Evolutionary conservation across 2,113 vertebrate genomes (phyloP).

Genomic region (Ciconia boyciana): DNA sequence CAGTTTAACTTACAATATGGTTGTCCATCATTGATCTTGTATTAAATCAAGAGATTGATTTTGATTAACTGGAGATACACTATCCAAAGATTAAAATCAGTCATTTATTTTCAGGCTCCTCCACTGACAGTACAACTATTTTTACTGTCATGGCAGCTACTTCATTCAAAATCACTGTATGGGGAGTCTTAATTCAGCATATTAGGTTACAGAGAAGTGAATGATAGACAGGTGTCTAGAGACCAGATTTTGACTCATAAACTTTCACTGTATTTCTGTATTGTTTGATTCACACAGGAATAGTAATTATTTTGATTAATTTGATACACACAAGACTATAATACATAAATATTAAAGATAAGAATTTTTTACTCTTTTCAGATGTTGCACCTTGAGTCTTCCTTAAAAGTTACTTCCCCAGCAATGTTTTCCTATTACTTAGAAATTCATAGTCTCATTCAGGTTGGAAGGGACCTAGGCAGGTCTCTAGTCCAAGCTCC

Average conservation of each 20-base stretch:
- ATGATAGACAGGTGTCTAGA: not conserved
- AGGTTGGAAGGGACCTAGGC: not conserved
- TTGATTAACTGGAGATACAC: not conserved
- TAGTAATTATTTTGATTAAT: not conserved
- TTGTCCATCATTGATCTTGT: not conserved
- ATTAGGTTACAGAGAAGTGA: not conserved
- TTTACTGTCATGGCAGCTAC: not conserved
- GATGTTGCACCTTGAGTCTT: not conserved
- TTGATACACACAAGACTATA: not conserved
- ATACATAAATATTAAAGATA: not conserved
- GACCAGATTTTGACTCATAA: not conserved
- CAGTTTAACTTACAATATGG: not conserved
- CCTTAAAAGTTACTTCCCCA: not conserved
- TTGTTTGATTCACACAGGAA: not conserved
- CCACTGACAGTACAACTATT: not conserved
- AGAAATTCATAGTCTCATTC: not conserved
- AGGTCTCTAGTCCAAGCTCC: not conserved
- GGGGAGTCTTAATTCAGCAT: not conserved
- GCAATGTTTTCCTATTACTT: not conserved
- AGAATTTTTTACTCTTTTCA: not conserved
- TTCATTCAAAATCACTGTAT: not conserved
- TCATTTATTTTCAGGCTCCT: not conserved
- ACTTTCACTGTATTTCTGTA: not conserved
- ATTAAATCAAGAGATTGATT: not conserved
- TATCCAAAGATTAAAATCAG: not conserved